Base-by-base conservation (phyloP, 37 sponge, comb jelly and placozoan species). In the Ianthella basta region DNA sequence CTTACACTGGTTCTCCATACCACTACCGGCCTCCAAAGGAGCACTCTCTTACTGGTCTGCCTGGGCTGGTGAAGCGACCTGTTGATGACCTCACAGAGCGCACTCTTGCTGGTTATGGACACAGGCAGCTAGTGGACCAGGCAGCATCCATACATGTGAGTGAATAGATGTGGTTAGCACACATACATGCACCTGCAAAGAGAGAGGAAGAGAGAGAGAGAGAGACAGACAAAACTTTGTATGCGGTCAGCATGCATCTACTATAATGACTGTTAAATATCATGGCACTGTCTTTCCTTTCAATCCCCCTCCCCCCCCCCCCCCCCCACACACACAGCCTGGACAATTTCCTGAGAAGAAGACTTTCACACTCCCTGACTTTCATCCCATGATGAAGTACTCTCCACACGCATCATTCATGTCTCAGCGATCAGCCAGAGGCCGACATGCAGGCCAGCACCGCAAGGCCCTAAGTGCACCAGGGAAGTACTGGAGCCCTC, bases 321-420 rank as follows among this genome's bases (percentile, higher is more conserved):
- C 36, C 27, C 20, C 85, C 50, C 50, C 50, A 44, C 50, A 44
- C 50, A 44, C 50, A 44, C 50, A 36, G 37, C 25, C 57, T 72
- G 54, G 20, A 14, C 34, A 84, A 41, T 15, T 50, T 12, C n/a
- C 35, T 19, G 39, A 55, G 33, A 27, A 24, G 5, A 70, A 72
- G 37, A 18, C 23, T 15, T 55, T 67, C 55, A 55, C 24, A 2
- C 40, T 69, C 2, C 69, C 86, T 10, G 55, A 55, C 12, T 80
- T 86, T 40, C 80, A 86, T 25, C 86, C 80, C 23, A 55, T 80
- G 70, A 79, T 87, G 87, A 70, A 87, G 50, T 81, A 87, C 72
- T 61, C 84, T 0, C 84, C 84, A 23, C 72, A 67, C 56, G 55
- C 56, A 35, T 6, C 40, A n/a, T 55, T 59, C 39, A 55, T 70